A percentile compares a stretch with the other conserved stretches of the same genome.
phyloP scores from a whole-genome alignment of 2,113 vertebrate genomes.

The Loxodonta africana region DNA sequence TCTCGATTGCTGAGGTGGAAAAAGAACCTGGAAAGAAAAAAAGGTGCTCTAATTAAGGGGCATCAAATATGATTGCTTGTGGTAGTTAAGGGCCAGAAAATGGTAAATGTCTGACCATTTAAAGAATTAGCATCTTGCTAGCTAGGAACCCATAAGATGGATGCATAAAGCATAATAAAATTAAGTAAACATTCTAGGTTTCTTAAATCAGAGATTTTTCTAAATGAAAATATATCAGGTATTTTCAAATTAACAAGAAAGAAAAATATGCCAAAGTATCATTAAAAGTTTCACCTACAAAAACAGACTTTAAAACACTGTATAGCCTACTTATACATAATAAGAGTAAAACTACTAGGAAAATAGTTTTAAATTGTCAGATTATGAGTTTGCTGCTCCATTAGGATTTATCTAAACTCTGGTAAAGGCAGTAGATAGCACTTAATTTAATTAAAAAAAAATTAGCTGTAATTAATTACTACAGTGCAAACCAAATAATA shows the following conservation, averaged over 20 bases:
- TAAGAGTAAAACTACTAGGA: constrained; percentile 36
- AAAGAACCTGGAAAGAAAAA: constrained; percentile 92
- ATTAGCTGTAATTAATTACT: constrained; percentile 54
- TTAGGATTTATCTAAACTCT: constrained; percentile 71
- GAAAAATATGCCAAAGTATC: constrained; percentile 76
- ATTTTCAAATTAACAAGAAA: constrained; percentile 66
- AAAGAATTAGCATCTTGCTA: constrained; percentile 91
- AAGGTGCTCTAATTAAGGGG: constrained; percentile 96
- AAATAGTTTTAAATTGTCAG: constrained; percentile 59
- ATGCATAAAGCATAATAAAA: constrained; percentile 90
- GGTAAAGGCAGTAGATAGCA: constrained; percentile 48
- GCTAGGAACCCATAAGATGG: constrained; percentile 83
- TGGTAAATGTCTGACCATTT: constrained; percentile 91
- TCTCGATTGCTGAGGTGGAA: constrained; percentile 97
- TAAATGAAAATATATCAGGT: constrained; percentile 75
- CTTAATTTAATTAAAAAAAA: constrained; percentile 75
- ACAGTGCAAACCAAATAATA: constrained; percentile 73
- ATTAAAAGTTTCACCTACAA: constrained; percentile 65
- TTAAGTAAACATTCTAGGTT: constrained; percentile 87
- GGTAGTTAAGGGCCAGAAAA: constrained; percentile 95
- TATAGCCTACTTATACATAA: neutral
- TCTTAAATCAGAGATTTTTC: constrained; percentile 78
- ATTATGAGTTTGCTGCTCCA: constrained; percentile 66
- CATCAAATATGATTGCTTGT: constrained; percentile 97
- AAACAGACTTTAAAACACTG: constrained; percentile 27